Evolutionary conservation across 2,888 invertebrate species (phyloP).

Genomic region (Aethes cnicana): DNA sequence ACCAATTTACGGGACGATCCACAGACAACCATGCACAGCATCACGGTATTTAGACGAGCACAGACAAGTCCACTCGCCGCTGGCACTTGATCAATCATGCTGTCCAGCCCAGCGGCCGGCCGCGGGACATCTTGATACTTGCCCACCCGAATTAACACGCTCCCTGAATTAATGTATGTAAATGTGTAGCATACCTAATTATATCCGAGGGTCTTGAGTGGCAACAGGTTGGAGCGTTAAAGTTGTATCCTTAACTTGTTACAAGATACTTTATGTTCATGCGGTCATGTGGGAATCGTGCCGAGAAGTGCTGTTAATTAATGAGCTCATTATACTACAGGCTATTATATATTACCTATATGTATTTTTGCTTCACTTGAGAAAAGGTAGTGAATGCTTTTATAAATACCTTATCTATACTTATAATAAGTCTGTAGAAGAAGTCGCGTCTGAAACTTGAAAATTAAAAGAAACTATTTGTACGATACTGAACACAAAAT

Average conservation of each 20-base stretch:
- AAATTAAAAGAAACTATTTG: no score
- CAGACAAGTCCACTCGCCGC: conserved; percentile 4
- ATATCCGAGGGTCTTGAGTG: conserved; percentile 21
- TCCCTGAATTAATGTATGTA: conserved; percentile 16
- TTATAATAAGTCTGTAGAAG: no score
- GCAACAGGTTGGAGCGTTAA: conserved; percentile 61
- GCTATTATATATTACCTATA: no score
- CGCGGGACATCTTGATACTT: conserved; percentile 10
- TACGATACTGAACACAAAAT: no score
- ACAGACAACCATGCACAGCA: conserved; percentile 1
- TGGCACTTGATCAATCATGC: conserved; percentile 29
- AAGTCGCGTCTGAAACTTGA: no score
- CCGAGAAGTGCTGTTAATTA: not conserved
- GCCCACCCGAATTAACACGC: conserved; percentile 15
- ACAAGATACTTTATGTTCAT: conserved; percentile 2
- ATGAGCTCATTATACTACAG: not conserved
- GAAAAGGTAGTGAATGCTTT: no score
- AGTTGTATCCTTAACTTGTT: conserved; percentile 37
- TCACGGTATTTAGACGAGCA: conserved; percentile 1
- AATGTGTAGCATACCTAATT: conserved; percentile 14
- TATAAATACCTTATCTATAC: no score
- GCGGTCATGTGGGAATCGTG: not conserved
- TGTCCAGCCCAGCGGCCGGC: conserved; percentile 29
- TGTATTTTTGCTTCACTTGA: no score
- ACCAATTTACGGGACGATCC: not conserved